phyloP scores from a whole-genome alignment of 1,140 invertebrate species.

The Propsilocerus akamusi region DNA sequence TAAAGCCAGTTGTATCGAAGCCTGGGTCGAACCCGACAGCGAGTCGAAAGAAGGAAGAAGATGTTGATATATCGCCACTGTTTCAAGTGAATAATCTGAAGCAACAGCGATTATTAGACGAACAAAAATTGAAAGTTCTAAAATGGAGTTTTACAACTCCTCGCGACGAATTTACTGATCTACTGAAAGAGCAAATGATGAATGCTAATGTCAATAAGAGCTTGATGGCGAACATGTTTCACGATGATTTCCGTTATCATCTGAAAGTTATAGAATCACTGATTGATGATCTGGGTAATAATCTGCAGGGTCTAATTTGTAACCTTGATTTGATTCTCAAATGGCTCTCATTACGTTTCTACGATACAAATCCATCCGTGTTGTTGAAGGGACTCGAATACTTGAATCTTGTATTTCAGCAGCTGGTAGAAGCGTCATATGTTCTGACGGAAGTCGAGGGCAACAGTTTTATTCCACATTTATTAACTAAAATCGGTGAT shows the following conservation, averaged over 20 bases:
- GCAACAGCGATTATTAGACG: conserved; percentile 78
- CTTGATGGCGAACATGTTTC: conserved; percentile 81
- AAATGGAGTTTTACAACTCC: conserved; percentile 96
- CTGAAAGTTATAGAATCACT: conserved; percentile 87
- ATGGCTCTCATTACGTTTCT: conserved; percentile 91
- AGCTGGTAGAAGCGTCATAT: conserved; percentile 63
- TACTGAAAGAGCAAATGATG: conserved; percentile 81
- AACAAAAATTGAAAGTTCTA: conserved; percentile 77
- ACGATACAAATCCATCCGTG: conserved; percentile 96
- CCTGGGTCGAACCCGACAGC: conserved; percentile 24
- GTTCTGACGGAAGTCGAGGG: conserved; percentile 80
- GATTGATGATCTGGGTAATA: conserved; percentile 59
- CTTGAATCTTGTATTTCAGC: conserved; percentile 60
- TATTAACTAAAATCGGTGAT: conserved; percentile 86
- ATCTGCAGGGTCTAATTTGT: conserved; percentile 58
- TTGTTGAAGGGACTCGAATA: conserved; percentile 89
- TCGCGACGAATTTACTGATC: conserved; percentile 80
- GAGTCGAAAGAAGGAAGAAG: conserved; percentile 67
- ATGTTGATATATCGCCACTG: conserved; percentile 60
- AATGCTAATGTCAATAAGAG: conserved; percentile 70
- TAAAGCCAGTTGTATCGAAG: conserved; percentile 18
- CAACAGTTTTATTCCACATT: conserved; percentile 83
- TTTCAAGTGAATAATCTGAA: conserved; percentile 74
- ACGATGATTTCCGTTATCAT: conserved; percentile 85
- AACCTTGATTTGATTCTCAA: conserved; percentile 92